Conservation (phyloP, 2,797 vertebrate genomes). For the Amblyopsis hoosieri region DNA sequence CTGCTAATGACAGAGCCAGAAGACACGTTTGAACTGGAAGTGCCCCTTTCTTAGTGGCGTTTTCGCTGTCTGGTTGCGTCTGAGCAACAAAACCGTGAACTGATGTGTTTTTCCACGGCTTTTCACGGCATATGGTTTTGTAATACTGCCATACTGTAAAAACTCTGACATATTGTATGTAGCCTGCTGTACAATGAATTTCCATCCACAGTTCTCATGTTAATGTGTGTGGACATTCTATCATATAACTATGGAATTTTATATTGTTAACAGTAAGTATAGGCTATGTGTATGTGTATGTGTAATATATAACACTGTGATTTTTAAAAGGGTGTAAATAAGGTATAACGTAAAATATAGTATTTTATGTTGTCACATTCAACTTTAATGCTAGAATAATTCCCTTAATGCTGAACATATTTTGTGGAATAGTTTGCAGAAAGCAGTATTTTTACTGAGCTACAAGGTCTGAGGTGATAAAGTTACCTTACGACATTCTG, state of each 20-base stretch:
- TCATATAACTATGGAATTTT: too few species aligned
- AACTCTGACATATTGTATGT: conserved; percentile 35
- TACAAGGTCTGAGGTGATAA: conserved; percentile 7
- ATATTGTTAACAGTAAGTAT: too few species aligned
- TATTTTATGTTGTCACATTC: too few species aligned
- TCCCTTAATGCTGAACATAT: background rate
- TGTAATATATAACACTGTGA: too few species aligned
- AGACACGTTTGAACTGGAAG: conserved; percentile 51
- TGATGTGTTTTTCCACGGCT: background rate
- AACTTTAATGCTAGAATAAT: too few species aligned
- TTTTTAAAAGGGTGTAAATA: too few species aligned
- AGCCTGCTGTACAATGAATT: too few species aligned
- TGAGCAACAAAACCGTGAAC: conserved; percentile 16
- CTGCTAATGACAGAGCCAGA: conserved; percentile 62
- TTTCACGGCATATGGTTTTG: conserved; percentile 5
- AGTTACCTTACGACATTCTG: conserved; percentile 5
- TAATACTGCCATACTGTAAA: conserved; percentile 7
- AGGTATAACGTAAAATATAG: too few species aligned
- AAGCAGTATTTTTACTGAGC: background rate
- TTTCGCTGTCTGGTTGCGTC: conserved; percentile 13
- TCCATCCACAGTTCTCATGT: too few species aligned
- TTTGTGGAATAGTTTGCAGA: conserved; percentile 13
- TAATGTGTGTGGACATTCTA: too few species aligned
- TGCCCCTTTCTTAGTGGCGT: conserved; percentile 25
- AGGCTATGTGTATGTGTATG: too few species aligned